These are phyloP conservation scores for Charadrius vociferus DNA, from an alignment of 2,113 vertebrate genomes.

Conservation along the genomic window DNA sequence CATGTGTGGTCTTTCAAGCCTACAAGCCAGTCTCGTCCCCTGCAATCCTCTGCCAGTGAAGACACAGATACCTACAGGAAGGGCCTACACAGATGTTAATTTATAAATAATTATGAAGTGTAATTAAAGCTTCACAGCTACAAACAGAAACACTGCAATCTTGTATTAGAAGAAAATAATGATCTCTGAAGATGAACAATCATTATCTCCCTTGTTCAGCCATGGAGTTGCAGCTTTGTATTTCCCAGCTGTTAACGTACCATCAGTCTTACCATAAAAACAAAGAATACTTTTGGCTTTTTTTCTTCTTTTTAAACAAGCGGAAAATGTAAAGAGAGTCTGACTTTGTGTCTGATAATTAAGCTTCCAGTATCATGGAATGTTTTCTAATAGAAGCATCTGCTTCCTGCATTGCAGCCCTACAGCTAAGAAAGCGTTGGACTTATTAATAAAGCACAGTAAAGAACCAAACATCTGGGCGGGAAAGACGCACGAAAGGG, in stretches of 20 bases:
- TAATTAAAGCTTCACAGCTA: conserved; percentile 31
- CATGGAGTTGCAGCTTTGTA: neutral
- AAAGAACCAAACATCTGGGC: neutral
- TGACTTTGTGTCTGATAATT: conserved; percentile 22
- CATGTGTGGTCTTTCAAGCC: neutral
- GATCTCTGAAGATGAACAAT: neutral
- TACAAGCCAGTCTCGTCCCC: neutral
- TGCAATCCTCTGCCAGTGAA: neutral
- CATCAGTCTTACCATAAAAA: neutral
- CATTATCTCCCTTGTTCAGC: neutral
- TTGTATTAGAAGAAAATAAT: neutral
- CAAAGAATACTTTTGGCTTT: neutral
- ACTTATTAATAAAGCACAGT: conserved; percentile 48
- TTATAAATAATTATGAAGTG: neutral
- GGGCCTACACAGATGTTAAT: neutral
- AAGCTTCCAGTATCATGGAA: neutral
- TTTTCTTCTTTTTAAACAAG: neutral
- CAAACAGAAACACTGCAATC: neutral
- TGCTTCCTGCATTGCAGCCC: neutral
- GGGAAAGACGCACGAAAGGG: neutral
- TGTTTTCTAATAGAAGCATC: conserved; percentile 14
- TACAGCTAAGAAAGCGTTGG: neutral
- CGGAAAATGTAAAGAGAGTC: neutral
- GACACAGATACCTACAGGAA: neutral
- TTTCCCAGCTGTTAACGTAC: neutral